These are phyloP conservation scores for Pygoscelis antarcticus DNA, from an alignment of 2,113 vertebrate genomes.

Conservation along the genomic window DNA sequence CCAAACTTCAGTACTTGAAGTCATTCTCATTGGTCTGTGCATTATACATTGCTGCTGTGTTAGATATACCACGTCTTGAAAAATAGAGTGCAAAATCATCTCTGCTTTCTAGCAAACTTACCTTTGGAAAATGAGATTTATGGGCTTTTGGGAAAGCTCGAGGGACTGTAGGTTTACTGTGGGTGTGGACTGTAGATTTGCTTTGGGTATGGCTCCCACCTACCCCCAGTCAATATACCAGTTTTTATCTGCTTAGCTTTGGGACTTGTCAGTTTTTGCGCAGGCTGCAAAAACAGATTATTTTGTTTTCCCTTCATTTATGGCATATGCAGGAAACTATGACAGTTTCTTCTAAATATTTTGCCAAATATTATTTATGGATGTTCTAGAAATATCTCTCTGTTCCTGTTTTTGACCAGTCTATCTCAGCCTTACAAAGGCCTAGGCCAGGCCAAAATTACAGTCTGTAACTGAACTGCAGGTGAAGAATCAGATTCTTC, in stretches of 20 bases:
- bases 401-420: not conserved
- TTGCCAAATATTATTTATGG: not conserved
- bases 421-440: not conserved
- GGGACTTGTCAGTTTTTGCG: not conserved
- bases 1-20: not conserved
- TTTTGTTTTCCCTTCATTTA: not conserved
- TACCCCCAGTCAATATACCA: not conserved
- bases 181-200: not conserved
- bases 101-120: not conserved
- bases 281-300: not conserved
- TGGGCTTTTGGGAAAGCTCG: not conserved
- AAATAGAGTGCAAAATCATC: not conserved
- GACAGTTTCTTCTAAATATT: not conserved
- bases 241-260: not conserved
- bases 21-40: not conserved
- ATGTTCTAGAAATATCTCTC: not conserved
- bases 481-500: not conserved
- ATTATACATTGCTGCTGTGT: not conserved
- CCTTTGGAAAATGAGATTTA: not conserved
- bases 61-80: fast-evolving
- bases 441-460: not conserved
- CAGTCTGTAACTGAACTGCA: not conserved
- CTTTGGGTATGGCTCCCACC: not conserved
- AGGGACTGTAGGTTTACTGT: not conserved
- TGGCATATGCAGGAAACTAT: not conserved